phyloP scores from a whole-genome alignment of 2,888 invertebrate genomes.

The Latheticus oryzae region DNA sequence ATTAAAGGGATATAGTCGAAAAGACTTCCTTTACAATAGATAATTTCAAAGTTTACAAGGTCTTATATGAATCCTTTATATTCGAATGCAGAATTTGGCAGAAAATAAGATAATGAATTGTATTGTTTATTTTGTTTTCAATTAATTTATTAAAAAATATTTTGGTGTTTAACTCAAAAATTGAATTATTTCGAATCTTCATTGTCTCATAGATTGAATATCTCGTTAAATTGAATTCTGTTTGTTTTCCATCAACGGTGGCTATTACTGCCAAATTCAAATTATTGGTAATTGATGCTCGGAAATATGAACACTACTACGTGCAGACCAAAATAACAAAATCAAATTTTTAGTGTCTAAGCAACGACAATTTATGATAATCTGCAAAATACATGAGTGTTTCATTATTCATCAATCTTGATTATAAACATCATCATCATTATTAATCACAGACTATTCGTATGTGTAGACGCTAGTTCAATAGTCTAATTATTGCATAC shows the following conservation, averaged over 20 bases:
- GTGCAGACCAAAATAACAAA: too few species aligned
- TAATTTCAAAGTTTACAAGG: conserved; percentile 36
- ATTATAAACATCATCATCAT: conserved; percentile 36
- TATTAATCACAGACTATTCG: conserved; percentile 37
- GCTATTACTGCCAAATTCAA: conserved; percentile 11
- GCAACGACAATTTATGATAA: conserved; percentile 29
- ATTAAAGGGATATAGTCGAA: conserved; percentile 38
- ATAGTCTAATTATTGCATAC: conserved; percentile 29
- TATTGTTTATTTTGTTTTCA: conserved; percentile 20
- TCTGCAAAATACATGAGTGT: conserved; percentile 30
- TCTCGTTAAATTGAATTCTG: conserved; percentile 15
- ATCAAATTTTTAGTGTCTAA: conserved; percentile 9
- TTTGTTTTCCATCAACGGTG: conserved; percentile 27
- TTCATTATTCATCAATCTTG: conserved; percentile 36
- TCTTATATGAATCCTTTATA: conserved; percentile 27
- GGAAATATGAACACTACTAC: conserved; percentile 6
- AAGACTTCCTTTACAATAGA: conserved; percentile 36
- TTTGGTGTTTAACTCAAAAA: conserved; percentile 9
- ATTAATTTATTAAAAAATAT: conserved; percentile 18
- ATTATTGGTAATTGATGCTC: conserved; percentile 20
- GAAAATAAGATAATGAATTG: conserved; percentile 30
- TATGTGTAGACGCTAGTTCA: conserved; percentile 20
- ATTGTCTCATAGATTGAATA: conserved; percentile 13
- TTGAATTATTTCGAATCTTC: conserved; percentile 14
- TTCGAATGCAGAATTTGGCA: conserved; percentile 24